These are phyloP conservation scores for Stichodactyla helianthus DNA, from an alignment of 64 coral and sea anemone genomes.

Conservation along the genomic window DNA sequence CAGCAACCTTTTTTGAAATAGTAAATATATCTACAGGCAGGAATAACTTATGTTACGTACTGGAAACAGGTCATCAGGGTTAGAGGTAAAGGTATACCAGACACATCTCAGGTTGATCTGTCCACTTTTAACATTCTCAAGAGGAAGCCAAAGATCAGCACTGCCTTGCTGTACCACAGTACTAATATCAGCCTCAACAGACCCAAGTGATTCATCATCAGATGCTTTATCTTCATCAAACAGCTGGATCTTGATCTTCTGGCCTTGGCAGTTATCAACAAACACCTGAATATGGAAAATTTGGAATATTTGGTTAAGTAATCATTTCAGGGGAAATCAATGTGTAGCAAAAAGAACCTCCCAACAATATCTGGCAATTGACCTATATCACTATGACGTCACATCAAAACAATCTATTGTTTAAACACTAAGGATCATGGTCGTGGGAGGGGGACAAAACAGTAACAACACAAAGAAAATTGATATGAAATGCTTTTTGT, in stretches of 20 bases:
- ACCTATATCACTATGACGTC: too few relatives aligned
- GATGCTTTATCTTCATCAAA: constrained; percentile 90
- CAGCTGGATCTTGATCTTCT: constrained; percentile 86
- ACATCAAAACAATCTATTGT: too few relatives aligned
- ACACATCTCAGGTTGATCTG: constrained; percentile 87
- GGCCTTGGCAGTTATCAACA: constrained; percentile 84
- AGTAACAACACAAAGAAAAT: too few relatives aligned
- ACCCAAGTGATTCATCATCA: constrained; percentile 84
- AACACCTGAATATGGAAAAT: constrained; percentile 47
- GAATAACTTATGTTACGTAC: constrained; percentile 30
- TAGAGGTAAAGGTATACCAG: constrained; percentile 74
- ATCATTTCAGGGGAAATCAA: not conserved
- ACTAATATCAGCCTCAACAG: constrained; percentile 88
- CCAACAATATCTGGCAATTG: too few relatives aligned
- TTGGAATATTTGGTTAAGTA: not conserved
- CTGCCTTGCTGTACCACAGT: constrained; percentile 87
- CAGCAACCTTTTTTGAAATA: too few relatives aligned
- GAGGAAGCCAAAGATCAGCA: constrained; percentile 91
- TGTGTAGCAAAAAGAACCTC: not conserved
- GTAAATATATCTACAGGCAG: not conserved
- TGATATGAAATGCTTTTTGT: too few relatives aligned
- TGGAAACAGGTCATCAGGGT: constrained; percentile 77
- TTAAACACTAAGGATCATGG: too few relatives aligned
- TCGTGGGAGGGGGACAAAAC: too few relatives aligned
- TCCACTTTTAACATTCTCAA: constrained; percentile 86